Base-by-base conservation (phyloP, 30 jellyfish, hydroid and myxozoan species). In the Pelagia noctiluca region DNA sequence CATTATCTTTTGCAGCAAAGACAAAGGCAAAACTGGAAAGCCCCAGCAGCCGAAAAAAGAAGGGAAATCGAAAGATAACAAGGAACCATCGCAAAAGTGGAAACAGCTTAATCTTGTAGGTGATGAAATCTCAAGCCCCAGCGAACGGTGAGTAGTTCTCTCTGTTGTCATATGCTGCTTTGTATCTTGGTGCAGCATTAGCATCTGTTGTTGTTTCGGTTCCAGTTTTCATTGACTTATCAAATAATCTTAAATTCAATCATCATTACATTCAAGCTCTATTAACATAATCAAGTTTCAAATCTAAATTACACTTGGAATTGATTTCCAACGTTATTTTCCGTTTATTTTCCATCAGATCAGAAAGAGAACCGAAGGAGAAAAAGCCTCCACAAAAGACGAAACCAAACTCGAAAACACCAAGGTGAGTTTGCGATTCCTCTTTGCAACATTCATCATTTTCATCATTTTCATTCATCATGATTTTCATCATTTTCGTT, bases 61-160 rank as follows among this genome's bases (percentile, higher is more conserved):
- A 3, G 61, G 49, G 24, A 84, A 84, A 31, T 35, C 88, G 1
- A 73, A 75, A 28, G 87, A 72, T 1, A 60, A 24, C 70, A 84
- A 84, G 47, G 88, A 84, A 64, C 95, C 95, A 26, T 84, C 95
- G 35, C 95, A 84, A 36, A 84, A 73, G 32, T 84, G 95, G 95
- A 84, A 84, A 31, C 95, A 84, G 33, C 83, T 84, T 26, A 77
- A 84, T 34, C 49, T 84, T 49, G 88, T 75, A 3, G 76, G 29
- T 71, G 95, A 75, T 71, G 95, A 75, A 26, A 78, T 64, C 1
- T 53, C 69, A 29, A 85, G 69, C 37, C 73, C 62, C 10, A 71
- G 26, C 23, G 54, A 57, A 10, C 50, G 78, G 95, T 84, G 42
- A 1, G 78, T 53, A 25, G n/a, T 48, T 21, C 63, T 18, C 5